phyloP scores from a whole-genome alignment of 1,140 invertebrate species.

The Drosophila repleta region DNA sequence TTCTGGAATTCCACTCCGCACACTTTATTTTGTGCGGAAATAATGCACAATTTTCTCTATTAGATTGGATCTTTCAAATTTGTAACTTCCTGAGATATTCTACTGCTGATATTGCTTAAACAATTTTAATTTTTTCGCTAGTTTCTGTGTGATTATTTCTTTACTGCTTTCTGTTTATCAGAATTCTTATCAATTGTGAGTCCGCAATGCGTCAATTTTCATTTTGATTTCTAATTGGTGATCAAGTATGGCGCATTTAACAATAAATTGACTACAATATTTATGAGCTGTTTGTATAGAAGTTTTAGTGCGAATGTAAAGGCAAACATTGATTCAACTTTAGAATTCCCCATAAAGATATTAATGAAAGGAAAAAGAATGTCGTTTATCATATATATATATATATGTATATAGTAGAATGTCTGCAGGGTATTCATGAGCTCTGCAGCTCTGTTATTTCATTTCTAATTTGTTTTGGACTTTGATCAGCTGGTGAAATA shows the following conservation, averaged over 20 bases:
- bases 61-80: conserved; percentile 13
- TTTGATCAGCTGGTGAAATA: conserved; percentile 36
- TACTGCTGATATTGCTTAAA: neutral
- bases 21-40: neutral
- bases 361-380: no score
- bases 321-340: no score
- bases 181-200: conserved; percentile 37
- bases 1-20: neutral
- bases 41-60: neutral
- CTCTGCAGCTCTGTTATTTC: neutral
- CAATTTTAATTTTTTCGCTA: neutral
- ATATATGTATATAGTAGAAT: neutral
- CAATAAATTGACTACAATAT: neutral
- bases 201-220: conserved; percentile 41
- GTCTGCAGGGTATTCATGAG: conserved; percentile 7
- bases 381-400: no score
- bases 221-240: conserved; percentile 24
- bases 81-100: conserved; percentile 7
- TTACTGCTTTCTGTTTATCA: conserved; percentile 2
- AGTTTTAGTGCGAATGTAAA: no score
- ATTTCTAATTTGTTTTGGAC: conserved; percentile 6
- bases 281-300: neutral
- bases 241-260: conserved; percentile 18
- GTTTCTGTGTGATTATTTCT: conserved; percentile 4
- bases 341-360: no score